Evolutionary conservation across 37 sponge, comb jelly and placozoan species (phyloP).

Genomic region (Diacarnus erythraeanus): DNA sequence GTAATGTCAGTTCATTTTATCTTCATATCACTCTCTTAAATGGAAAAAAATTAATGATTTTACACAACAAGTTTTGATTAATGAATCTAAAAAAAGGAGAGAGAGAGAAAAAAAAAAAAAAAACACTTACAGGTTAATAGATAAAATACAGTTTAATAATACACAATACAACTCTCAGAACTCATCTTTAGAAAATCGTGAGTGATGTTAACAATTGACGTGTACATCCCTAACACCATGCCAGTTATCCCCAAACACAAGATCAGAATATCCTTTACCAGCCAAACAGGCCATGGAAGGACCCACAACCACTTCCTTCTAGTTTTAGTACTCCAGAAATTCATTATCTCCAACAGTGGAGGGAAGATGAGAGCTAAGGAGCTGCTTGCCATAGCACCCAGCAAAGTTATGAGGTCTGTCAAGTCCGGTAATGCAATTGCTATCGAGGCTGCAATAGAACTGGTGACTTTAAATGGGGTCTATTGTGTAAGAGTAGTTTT

Average conservation of each 20-base stretch:
- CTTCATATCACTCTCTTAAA: too few species aligned
- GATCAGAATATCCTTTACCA: conserved; percentile 60
- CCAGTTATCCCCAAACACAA: conserved; percentile 73
- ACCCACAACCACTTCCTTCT: neutral
- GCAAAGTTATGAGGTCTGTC: conserved; percentile 75
- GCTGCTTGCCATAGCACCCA: conserved; percentile 86
- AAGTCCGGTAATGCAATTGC: conserved; percentile 68
- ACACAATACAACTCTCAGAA: neutral
- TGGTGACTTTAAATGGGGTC: too few species aligned
- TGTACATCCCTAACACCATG: conserved; percentile 57
- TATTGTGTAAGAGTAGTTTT: too few species aligned
- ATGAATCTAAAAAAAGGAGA: too few species aligned
- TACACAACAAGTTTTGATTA: too few species aligned
- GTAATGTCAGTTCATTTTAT: too few species aligned
- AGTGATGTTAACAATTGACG: conserved; percentile 11
- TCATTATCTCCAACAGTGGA: conserved; percentile 62
- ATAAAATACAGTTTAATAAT: too few species aligned
- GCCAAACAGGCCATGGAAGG: conserved; percentile 36
- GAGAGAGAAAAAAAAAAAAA: too few species aligned
- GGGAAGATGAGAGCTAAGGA: conserved; percentile 91
- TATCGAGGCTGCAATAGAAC: conserved; percentile 48
- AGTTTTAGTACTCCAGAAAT: conserved; percentile 28
- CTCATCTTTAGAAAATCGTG: neutral
- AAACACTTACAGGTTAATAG: too few species aligned
- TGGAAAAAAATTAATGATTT: too few species aligned